Evolutionary conservation across 2,888 invertebrate species (phyloP).

Genomic region (Diarsia rubi): DNA sequence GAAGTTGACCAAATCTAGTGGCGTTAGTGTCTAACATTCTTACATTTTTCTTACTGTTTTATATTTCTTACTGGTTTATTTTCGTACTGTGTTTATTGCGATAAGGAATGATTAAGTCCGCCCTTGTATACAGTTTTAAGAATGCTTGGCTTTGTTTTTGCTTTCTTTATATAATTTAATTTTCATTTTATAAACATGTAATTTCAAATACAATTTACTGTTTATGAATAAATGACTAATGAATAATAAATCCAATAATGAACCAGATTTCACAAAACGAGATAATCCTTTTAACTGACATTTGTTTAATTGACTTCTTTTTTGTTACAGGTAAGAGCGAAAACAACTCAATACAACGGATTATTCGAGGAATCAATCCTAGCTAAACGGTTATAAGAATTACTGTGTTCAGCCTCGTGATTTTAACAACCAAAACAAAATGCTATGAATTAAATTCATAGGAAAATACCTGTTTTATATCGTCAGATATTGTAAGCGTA

Average conservation of each 20-base stretch:
- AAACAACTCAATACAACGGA: background rate
- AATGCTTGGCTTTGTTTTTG: no score
- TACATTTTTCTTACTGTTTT: background rate
- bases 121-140: background rate
- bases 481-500: background rate
- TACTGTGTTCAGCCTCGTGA: conserved; percentile 1
- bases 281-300: background rate
- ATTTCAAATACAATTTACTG: no score
- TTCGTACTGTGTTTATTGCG: background rate
- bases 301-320: background rate
- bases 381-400: background rate
- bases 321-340: conserved; percentile 63
- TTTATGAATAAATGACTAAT: no score
- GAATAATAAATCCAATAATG: background rate
- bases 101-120: background rate
- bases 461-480: background rate
- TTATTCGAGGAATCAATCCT: conserved; percentile 7
- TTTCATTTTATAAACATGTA: no score
- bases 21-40: background rate
- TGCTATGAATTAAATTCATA: conserved; percentile 1
- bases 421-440: background rate
- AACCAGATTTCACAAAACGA: background rate
- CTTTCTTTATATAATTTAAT: no score
- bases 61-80: background rate
- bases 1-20: no score